Percentiles rank a stretch among this genome's conserved stretches.
phyloP scores from a whole-genome alignment of 2,797 vertebrate genomes.

The Anomalospiza imberbis region DNA sequence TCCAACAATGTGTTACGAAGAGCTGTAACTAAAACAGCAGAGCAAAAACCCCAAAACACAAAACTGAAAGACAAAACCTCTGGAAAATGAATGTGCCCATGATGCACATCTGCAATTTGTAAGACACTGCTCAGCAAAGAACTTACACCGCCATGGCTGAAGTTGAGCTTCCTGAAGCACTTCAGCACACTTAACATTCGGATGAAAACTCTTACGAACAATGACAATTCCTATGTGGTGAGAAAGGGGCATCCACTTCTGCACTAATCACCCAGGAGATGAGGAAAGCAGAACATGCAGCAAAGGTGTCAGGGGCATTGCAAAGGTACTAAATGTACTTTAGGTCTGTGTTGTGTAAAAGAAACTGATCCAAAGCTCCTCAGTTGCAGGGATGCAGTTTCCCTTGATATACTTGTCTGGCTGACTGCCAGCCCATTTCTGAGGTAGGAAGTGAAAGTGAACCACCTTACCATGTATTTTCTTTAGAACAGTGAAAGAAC shows the following conservation, averaged over 20 bases:
- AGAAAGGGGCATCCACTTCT: neutral
- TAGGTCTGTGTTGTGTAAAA: neutral
- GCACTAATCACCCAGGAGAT: neutral
- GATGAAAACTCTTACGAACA: neutral
- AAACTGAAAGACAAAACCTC: neutral
- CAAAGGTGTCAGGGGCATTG: neutral
- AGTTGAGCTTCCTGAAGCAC: neutral
- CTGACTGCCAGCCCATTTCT: neutral
- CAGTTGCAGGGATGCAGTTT: neutral
- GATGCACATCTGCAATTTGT: neutral
- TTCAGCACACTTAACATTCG: neutral
- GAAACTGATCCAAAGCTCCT: neutral
- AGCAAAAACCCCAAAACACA: rapidly evolving
- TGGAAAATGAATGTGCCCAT: neutral
- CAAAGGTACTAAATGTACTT: neutral
- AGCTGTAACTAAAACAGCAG: neutral
- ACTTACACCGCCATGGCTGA: neutral
- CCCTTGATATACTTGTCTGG: neutral
- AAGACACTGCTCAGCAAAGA: neutral
- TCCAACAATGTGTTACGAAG: neutral
- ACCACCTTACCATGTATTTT: neutral
- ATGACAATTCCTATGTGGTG: neutral
- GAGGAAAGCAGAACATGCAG: neutral
- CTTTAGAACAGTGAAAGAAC: neutral
- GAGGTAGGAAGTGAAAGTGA: neutral